Evolutionary conservation across 2,888 invertebrate genomes (phyloP), one percentile per base, ranked within the genome.

Genomic region (Sympetrum striolatum): DNA sequence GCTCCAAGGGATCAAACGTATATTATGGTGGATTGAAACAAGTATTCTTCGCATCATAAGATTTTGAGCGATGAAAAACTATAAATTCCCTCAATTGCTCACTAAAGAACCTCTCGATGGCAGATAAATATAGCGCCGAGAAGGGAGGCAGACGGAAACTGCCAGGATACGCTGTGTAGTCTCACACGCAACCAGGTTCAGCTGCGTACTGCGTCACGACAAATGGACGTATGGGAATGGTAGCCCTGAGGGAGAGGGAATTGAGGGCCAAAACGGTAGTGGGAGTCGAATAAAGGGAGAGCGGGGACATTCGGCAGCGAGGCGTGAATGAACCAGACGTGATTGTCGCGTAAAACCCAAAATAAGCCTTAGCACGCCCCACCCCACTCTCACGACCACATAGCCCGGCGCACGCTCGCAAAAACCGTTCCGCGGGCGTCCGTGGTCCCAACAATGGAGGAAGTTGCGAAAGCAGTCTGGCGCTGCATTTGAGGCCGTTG

Each of bases 401-500:
- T 90, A 86, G 79, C 90, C 53, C 73, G 90, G 90, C 90, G 31
- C 37, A 91, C 90, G 48, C 86, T 58, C 86, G 60, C 86, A 86
- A 86, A 82, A 86, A 86, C 86, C 86, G 86, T 86, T 39, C 86
- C 58, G 58, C 48, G 35, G 82, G 53, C 22, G 90, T 81, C 53
- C 86, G 91, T 10, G 90, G 39, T 64, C n/a, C 60, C 60, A 86
- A 86, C 86, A 86, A 86, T 86, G 86, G 86, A 86, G 86, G 86
- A 86, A 86, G 60, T 86, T 86, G 60, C 86, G 86, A 60, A 64
- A 86, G 80, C 80, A n/a, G 39, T 91, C 91, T 73, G 90, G 90
- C 31, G 91, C 81, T 80, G 91, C 90, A 64, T 90, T 90, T 80
- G 91, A 90, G 48, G 91, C 58, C 37, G 60, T 37, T 64, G 10